These are phyloP conservation scores for Phocoena phocoena DNA, from an alignment of 2,113 vertebrate genomes.

Conservation along the genomic window DNA sequence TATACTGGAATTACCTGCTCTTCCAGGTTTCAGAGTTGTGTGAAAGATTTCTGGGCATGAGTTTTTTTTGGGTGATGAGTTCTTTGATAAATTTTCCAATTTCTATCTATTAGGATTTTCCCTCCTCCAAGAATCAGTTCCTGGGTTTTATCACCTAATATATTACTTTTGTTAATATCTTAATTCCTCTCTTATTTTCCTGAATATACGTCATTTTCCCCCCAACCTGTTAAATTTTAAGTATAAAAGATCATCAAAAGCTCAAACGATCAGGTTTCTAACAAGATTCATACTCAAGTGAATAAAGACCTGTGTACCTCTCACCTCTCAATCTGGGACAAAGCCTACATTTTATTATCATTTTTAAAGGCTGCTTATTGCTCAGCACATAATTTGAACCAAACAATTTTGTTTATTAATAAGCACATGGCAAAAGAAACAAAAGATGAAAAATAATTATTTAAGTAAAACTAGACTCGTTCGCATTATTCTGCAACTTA, in stretches of 20 bases:
- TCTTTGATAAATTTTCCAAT: background rate
- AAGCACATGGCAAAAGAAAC: background rate
- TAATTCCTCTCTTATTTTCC: slow-evolving; percentile 33
- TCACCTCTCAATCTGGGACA: background rate
- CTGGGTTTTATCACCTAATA: background rate
- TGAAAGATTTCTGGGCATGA: background rate
- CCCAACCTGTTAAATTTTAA: slow-evolving; percentile 13
- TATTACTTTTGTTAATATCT: background rate
- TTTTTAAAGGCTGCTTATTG: background rate
- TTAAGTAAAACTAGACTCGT: slow-evolving; percentile 15
- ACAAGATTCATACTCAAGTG: background rate
- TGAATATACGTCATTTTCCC: background rate
- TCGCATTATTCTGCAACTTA: background rate
- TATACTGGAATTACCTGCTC: background rate
- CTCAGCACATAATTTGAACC: background rate
- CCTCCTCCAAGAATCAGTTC: background rate
- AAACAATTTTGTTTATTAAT: slow-evolving; percentile 19
- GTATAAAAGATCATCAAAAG: slow-evolving; percentile 9
- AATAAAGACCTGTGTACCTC: background rate
- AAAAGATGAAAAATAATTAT: background rate
- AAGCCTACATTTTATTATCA: background rate
- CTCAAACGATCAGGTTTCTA: background rate
- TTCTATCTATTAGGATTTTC: slow-evolving; percentile 1
- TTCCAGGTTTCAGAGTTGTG: background rate
- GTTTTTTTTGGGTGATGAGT: background rate